Base-by-base conservation (phyloP, 2,113 vertebrate genomes). In the Chloroceryle aenea region DNA sequence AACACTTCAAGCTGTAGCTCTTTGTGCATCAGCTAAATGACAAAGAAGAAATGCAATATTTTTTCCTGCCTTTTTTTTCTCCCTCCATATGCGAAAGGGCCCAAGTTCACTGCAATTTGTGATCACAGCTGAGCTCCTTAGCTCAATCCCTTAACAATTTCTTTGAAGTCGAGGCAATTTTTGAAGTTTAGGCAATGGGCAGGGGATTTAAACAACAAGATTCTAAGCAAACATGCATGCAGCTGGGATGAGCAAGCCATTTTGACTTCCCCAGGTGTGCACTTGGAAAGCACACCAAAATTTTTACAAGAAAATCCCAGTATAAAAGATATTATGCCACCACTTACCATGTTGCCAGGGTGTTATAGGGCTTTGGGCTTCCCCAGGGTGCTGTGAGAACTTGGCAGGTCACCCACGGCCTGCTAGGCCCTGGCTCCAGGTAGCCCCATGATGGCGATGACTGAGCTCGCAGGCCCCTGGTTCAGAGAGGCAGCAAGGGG, bases 211-310 rank as follows among this genome's bases (percentile, higher is more conserved):
- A 75, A 38, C 43, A 7, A 10, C 12, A 15, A 56, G 15, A 3
- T 4, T 23, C 34, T 14, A 2, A 3, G 3, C 6, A 21, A 9
- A 27, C 0, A 1, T 4, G 2, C 43, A 8, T 0, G 0, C 9
- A 22, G 6, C 21, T 27, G 52, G 10, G 18, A 23, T 0, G 0
- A 84, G 5, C 10, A 27, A 43, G 40, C 8, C 9, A 32, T 32
- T 88, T 55, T 47, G 25, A 14, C 16, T 45, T 58, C 8, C 6
- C 32, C 1, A 1, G 29, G 40, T 50, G 48, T 22, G 22, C 27
- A 36, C 4, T 8, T 32, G n/a, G 52, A 72, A 45, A 22, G 11
- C 16, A 21, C 0, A 1, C 4, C 27, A 83, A 58, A 58, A 4
- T 4, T 53, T 55, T 26, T 43, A 11, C 59, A 58, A 67, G 38